These are phyloP conservation scores for Typhlomys cinereus DNA, from an alignment of 2,113 vertebrate species.

Conservation along the genomic window DNA sequence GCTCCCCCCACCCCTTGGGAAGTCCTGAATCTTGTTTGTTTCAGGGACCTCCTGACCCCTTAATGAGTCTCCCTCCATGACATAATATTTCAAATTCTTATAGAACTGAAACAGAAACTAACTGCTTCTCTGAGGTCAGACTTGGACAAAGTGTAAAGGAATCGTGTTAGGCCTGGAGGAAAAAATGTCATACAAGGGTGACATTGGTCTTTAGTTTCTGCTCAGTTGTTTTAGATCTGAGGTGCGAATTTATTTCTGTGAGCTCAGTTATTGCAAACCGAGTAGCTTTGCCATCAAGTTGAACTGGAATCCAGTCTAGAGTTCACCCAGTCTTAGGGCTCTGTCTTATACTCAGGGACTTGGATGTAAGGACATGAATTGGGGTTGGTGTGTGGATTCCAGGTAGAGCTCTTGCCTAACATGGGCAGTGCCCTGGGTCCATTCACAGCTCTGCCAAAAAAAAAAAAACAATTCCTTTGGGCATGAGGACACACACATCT, in stretches of 20 bases:
- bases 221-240: not conserved
- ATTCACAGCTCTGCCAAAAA: not conserved
- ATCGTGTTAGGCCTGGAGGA: no score
- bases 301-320: not conserved
- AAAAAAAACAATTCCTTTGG: not conserved
- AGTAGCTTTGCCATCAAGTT: not conserved
- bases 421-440: not conserved
- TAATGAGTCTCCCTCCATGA: no score
- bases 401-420: no score
- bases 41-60: no score
- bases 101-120: no score
- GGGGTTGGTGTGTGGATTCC: not conserved
- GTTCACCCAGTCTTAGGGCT: not conserved
- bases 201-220: not conserved
- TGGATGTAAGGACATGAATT: not conserved
- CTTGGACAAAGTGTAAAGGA: no score
- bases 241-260: not conserved
- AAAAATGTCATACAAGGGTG: no score
- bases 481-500: not conserved
- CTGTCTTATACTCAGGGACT: not conserved
- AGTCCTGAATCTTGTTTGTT: no score
- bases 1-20: no score
- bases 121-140: no score
- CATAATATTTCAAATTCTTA: no score
- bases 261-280: not conserved